These are phyloP conservation scores for Lamellibrachia columna DNA, from an alignment of 2,888 invertebrate species.

Conservation along the genomic window DNA sequence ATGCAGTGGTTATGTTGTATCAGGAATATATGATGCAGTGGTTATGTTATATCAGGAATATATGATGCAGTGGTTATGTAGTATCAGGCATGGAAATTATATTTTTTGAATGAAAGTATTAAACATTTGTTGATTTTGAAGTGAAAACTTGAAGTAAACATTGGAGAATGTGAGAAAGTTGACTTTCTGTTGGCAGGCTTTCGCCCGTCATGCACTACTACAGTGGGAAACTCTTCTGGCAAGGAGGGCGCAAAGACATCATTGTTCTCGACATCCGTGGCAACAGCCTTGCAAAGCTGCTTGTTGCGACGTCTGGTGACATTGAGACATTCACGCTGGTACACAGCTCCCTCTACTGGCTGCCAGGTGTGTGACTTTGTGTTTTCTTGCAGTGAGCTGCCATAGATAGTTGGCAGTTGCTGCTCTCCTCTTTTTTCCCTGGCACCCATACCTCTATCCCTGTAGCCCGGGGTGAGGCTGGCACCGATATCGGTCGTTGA, in stretches of 20 bases:
- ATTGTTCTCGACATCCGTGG: slow-evolving; percentile 81
- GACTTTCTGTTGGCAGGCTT: not conserved
- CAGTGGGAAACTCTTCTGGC: slow-evolving; percentile 84
- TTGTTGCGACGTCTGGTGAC: slow-evolving; percentile 63
- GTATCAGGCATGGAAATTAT: not conserved
- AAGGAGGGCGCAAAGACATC: slow-evolving; percentile 78
- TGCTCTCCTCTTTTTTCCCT: too few species aligned
- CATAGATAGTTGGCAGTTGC: not conserved
- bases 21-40: too few species aligned
- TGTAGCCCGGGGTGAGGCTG: too few species aligned
- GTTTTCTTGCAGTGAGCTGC: not conserved
- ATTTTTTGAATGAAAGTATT: not conserved
- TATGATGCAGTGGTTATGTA: too few species aligned
- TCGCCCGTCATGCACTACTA: slow-evolving; percentile 79
- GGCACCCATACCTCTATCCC: too few species aligned
- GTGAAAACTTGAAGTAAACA: not conserved
- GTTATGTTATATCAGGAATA: too few species aligned
- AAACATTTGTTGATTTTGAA: not conserved
- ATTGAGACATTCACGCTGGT: slow-evolving; percentile 76
- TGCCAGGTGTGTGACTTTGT: slow-evolving; percentile 22
- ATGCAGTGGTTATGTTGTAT: too few species aligned
- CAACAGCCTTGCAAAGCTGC: slow-evolving; percentile 79
- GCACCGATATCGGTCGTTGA: too few species aligned
- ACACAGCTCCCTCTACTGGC: slow-evolving; percentile 71
- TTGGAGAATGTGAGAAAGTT: not conserved